Evolutionary conservation across 2,888 invertebrate genomes (phyloP).

Genomic region (Philaethria dido): DNA sequence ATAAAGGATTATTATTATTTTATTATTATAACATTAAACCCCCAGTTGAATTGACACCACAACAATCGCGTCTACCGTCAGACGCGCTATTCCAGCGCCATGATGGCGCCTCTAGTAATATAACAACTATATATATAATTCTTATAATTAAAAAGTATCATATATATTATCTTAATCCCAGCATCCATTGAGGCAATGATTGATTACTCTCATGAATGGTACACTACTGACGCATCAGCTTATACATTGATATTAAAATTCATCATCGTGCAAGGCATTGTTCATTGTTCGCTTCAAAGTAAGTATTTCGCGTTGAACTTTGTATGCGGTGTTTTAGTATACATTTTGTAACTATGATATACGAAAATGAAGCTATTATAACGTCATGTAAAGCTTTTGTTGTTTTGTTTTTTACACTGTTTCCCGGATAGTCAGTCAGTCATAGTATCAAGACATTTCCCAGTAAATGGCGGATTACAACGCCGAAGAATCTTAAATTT

Average conservation of each 20-base stretch:
- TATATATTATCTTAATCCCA: conserved; percentile 10
- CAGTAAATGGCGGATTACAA: too few relatives aligned
- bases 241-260: conserved; percentile 2
- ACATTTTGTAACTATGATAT: background rate
- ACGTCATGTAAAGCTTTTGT: too few relatives aligned
- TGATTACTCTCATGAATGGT: conserved; percentile 1
- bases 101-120: too few relatives aligned
- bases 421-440: too few relatives aligned
- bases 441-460: too few relatives aligned
- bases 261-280: background rate
- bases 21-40: too few relatives aligned
- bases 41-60: too few relatives aligned
- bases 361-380: background rate
- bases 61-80: too few relatives aligned
- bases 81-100: too few relatives aligned
- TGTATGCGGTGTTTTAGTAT: background rate
- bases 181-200: conserved; percentile 4
- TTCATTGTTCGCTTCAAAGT: conserved; percentile 11
- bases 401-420: too few relatives aligned
- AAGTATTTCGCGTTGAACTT: background rate
- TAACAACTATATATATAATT: background rate
- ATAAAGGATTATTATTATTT: too few relatives aligned
- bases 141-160: conserved; percentile 3
- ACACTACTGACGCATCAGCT: conserved; percentile 4
- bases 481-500: too few relatives aligned